Base-by-base conservation (phyloP, 1,140 invertebrate species). In the Drosophila rufa region DNA sequence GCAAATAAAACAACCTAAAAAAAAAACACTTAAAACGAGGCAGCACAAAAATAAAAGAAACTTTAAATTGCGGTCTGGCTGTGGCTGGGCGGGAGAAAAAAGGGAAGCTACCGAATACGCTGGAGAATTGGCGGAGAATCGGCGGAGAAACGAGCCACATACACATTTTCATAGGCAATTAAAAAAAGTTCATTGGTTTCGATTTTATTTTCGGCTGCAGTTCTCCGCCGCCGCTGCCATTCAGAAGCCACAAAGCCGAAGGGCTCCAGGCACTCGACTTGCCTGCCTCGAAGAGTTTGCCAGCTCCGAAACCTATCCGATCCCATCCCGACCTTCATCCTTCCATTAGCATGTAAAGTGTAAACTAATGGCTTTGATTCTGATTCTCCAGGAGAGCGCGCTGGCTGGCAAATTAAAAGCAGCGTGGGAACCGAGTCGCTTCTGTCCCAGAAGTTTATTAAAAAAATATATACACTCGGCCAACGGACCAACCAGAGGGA, bases 271-370 rank as follows among this genome's bases (percentile, higher is more conserved):
- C 74, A 62, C 25, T 61, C 45, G 40, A 38, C 30, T 38, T 7
- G 17, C 15, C n/a, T 8, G 46, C 3, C 46, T 48, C 3, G 6
- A 27, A 22, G 40, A 15, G 15, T n/a, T 42, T 46, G 42, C 45
- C 45, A 61, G 56, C 43, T 3, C 0, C 42, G 46, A 2, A 22
- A 2, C 15, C 30, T 22, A 46, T 36, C 4, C 53, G 4, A 30
- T 7, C 15, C 30, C 33, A 46, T 36, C 4, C 53, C 53, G n/a
- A 56, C 61, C 79, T 48, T 69, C 56, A 55, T 67, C 61, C 68
- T 79, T 69, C 85, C 86, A 89, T 89, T 89, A 90, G 85, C 85
- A 89, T 89, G 85, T 89, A 89, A 89, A 89, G 86, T 89, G 85
- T 89, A 89, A 89, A 90, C 85, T 89, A 90, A 89, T 90, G 86